Conservation (phyloP, 2,888 invertebrate genomes). For the Aleiodes leptofemur region DNA sequence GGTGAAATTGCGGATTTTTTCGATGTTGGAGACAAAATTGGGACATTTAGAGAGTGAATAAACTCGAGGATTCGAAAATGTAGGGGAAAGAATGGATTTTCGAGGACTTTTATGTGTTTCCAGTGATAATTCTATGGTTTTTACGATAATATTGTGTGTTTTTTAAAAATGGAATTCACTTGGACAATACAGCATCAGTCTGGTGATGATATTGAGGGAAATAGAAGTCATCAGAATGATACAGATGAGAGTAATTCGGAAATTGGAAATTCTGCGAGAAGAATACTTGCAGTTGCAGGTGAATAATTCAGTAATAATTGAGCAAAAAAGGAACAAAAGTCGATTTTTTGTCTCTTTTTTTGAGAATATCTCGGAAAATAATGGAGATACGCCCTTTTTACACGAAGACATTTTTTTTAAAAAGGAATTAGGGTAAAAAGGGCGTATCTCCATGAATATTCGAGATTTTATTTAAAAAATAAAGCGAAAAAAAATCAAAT, state of each 20-base stretch:
- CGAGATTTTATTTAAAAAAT: too few relatives aligned
- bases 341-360: too few relatives aligned
- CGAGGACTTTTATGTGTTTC: slow-evolving; percentile 5
- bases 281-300: slow-evolving; percentile 65
- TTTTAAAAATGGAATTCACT: slow-evolving; percentile 63
- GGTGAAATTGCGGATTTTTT: too few relatives aligned
- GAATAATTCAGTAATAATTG: slow-evolving; percentile 41
- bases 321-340: too few relatives aligned
- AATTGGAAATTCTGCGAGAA: slow-evolving; percentile 62
- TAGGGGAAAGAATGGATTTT: background rate
- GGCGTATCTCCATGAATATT: too few relatives aligned
- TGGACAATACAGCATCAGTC: slow-evolving; percentile 65
- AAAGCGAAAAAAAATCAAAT: too few relatives aligned
- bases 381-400: background rate
- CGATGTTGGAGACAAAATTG: background rate
- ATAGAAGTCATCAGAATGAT: slow-evolving; percentile 57
- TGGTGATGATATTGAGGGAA: slow-evolving; percentile 56
- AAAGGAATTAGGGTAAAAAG: too few relatives aligned
- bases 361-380: too few relatives aligned
- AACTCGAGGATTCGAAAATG: background rate
- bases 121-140: background rate
- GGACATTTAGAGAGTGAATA: background rate
- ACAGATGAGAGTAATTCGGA: slow-evolving; percentile 57
- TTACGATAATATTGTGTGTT: slow-evolving; percentile 17
- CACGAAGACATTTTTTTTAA: too few relatives aligned